Percentiles rank a stretch among this genome's conserved stretches.
These are phyloP conservation scores for Chaetoderma sp. DNA, from an alignment of 2,888 invertebrate species.

Conservation along the genomic window DNA sequence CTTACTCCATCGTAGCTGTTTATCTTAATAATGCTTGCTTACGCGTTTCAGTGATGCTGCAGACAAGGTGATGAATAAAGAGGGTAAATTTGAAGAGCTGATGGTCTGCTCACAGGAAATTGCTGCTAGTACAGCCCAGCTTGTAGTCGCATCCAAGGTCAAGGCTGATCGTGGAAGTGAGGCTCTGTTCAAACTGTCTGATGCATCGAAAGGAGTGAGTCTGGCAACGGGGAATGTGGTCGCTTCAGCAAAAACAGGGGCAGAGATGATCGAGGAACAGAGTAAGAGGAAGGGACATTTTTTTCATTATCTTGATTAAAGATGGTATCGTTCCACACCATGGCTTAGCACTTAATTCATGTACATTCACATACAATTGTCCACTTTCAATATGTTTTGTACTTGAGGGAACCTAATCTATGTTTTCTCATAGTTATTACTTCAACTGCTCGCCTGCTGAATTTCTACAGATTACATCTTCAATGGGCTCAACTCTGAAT, in stretches of 20 bases:
- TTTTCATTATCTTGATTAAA: neutral
- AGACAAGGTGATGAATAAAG: conserved; percentile 85
- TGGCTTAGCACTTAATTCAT: neutral
- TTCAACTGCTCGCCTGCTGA: too few species aligned
- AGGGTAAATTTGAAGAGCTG: conserved; percentile 90
- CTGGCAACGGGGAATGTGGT: conserved; percentile 92
- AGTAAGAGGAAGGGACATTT: conserved; percentile 71
- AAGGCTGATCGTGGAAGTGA: conserved; percentile 88
- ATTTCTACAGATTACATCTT: too few species aligned
- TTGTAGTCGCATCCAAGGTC: conserved; percentile 95
- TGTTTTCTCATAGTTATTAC: too few species aligned
- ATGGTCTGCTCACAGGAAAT: conserved; percentile 97
- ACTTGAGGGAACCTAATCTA: too few species aligned
- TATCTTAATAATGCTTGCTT: too few species aligned
- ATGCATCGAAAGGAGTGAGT: conserved; percentile 89
- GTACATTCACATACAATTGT: too few species aligned
- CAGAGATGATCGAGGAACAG: conserved; percentile 85
- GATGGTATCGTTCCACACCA: neutral
- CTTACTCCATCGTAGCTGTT: too few species aligned
- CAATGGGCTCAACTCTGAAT: too few species aligned
- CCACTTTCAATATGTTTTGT: too few species aligned
- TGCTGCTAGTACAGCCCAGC: conserved; percentile 94
- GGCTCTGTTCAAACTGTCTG: conserved; percentile 83
- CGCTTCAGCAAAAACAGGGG: conserved; percentile 91
- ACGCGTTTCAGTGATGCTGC: conserved; percentile 85